These are phyloP conservation scores for Chlamydotis undulata DNA, from an alignment of 2,113 vertebrate species.

Conservation along the genomic window DNA sequence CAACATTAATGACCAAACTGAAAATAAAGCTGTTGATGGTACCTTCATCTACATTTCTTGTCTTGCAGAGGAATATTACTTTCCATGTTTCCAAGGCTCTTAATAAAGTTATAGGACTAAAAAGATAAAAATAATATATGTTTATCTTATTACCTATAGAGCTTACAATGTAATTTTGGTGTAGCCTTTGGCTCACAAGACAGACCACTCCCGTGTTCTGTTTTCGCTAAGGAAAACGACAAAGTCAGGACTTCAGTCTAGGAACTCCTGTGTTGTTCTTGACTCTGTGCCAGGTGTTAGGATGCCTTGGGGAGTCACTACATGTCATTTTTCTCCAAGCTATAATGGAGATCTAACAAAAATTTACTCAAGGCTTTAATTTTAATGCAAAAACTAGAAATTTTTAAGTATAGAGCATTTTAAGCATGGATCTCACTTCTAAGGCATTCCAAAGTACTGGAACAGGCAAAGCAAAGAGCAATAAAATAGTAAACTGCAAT, in stretches of 20 bases:
- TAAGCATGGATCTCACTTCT: background rate
- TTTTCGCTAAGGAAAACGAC: constrained; percentile 58
- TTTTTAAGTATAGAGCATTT: background rate
- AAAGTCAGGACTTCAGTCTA: constrained; percentile 43
- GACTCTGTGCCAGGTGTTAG: constrained; percentile 28
- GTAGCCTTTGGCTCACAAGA: background rate
- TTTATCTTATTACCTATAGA: background rate
- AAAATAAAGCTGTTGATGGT: background rate
- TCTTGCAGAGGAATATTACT: background rate
- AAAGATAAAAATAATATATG: background rate
- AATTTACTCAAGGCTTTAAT: background rate
- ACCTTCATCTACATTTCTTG: background rate
- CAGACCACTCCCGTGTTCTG: constrained; percentile 43
- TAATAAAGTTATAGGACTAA: background rate
- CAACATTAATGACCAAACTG: background rate
- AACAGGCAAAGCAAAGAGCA: background rate
- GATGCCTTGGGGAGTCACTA: background rate
- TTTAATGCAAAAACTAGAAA: background rate
- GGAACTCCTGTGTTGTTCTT: constrained; percentile 54
- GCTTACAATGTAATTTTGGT: background rate
- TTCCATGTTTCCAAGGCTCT: background rate
- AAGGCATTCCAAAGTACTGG: background rate
- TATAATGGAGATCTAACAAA: background rate
- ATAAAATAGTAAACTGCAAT: background rate
- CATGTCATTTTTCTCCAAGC: background rate